Evolutionary conservation across 2,888 invertebrate species (phyloP).

Genomic region (Chrysolina americana): DNA sequence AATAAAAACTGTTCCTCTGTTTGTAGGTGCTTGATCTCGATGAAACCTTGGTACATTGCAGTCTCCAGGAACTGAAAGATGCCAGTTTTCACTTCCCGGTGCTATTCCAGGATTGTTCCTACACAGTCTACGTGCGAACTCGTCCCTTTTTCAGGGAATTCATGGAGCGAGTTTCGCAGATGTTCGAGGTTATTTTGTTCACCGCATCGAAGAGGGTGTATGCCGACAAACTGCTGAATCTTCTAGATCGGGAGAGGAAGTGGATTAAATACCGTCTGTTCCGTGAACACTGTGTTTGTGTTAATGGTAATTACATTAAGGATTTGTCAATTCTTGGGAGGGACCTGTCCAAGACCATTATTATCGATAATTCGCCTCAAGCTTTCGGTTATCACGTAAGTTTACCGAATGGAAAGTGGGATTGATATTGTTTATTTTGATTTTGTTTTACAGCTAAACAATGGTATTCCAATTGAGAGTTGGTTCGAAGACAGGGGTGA

Average conservation of each 20-base stretch:
- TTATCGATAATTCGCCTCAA: constrained; percentile 92
- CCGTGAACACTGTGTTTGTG: constrained; percentile 95
- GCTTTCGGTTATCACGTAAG: constrained; percentile 92
- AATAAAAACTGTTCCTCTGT: no score
- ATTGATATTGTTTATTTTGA: background rate
- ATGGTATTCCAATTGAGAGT: constrained; percentile 97
- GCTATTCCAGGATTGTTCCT: constrained; percentile 91
- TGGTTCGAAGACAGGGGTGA: constrained; percentile 96
- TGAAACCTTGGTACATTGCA: constrained; percentile 96
- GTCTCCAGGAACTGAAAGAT: constrained; percentile 90
- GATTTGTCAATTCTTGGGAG: constrained; percentile 94
- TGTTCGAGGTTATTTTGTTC: constrained; percentile 84
- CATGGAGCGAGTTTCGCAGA: constrained; percentile 76
- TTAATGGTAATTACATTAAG: constrained; percentile 97
- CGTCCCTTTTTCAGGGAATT: constrained; percentile 94
- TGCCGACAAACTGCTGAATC: constrained; percentile 92
- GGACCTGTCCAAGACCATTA: constrained; percentile 90
- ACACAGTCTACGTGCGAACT: constrained; percentile 88
- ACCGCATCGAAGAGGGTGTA: constrained; percentile 97
- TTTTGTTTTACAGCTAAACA: constrained; percentile 80
- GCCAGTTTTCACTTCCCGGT: constrained; percentile 96
- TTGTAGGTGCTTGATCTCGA: constrained; percentile 79
- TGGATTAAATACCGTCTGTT: constrained; percentile 94
- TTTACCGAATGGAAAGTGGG: constrained; percentile 32
- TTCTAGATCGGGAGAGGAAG: constrained; percentile 89